phyloP scores from a whole-genome alignment of 2,888 invertebrate genomes.

The Sclerodermus sp. region DNA sequence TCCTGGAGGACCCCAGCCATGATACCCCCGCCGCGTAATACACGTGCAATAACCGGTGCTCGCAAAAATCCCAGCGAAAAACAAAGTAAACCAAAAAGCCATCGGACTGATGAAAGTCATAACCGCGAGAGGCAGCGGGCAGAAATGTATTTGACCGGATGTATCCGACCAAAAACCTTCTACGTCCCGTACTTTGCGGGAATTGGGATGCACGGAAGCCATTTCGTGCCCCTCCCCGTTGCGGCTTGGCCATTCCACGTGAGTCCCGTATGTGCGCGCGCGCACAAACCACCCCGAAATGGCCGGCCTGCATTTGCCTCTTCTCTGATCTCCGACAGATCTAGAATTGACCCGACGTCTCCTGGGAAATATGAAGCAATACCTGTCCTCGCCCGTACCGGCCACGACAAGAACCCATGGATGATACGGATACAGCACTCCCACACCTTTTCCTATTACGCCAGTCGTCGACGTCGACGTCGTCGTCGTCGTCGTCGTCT shows the following conservation, averaged over 20 bases:
- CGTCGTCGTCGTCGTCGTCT: too few species aligned
- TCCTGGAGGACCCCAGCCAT: too few species aligned
- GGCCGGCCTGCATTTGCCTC: slow-evolving; percentile 15
- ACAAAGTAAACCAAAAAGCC: not conserved
- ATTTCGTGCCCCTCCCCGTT: slow-evolving; percentile 13
- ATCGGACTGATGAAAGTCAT: slow-evolving; percentile 5
- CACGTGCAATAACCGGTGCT: not conserved
- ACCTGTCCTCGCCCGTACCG: slow-evolving; percentile 15
- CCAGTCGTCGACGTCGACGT: too few species aligned
- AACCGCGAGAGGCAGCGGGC: slow-evolving; percentile 1
- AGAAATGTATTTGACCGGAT: not conserved
- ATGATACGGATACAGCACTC: too few species aligned
- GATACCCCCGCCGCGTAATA: too few species aligned
- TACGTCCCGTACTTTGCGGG: slow-evolving; percentile 28
- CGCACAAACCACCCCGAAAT: slow-evolving; percentile 18
- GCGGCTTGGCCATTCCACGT: slow-evolving; percentile 11
- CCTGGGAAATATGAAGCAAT: slow-evolving; percentile 40
- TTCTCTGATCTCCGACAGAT: slow-evolving; percentile 23
- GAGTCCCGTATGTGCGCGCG: not conserved
- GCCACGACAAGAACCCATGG: slow-evolving; percentile 2
- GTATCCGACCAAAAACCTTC: slow-evolving; percentile 18
- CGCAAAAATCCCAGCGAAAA: slow-evolving; percentile 1
- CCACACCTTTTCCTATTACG: too few species aligned
- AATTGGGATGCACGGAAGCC: slow-evolving; percentile 30
- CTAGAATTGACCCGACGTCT: slow-evolving; percentile 33